Conservation (phyloP, 2,113 vertebrate genomes). For the Benthochromis sp. region DNA sequence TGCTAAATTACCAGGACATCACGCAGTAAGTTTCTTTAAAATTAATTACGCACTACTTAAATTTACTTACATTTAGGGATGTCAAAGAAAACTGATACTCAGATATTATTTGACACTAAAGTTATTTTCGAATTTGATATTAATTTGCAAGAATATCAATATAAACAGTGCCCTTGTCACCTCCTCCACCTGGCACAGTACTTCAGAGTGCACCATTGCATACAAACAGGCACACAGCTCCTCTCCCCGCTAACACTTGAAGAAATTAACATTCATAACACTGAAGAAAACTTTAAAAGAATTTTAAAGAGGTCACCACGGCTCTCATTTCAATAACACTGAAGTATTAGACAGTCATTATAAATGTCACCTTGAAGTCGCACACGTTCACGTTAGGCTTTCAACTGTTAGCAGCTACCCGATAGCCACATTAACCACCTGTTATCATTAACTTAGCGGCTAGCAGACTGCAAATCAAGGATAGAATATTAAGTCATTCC, state of each 20-base stretch:
- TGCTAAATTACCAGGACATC: background rate
- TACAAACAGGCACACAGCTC: background rate
- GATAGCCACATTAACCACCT: background rate
- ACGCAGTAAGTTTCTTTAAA: background rate
- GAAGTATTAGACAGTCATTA: background rate
- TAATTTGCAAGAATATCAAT: background rate
- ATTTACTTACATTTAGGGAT: background rate
- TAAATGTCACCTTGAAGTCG: background rate
- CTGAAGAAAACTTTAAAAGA: background rate
- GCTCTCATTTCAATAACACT: background rate
- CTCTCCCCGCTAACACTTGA: background rate
- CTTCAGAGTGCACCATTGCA: background rate
- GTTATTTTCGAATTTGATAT: background rate
- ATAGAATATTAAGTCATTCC: background rate
- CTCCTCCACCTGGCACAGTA: background rate
- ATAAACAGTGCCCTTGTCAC: background rate
- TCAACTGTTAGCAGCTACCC: background rate
- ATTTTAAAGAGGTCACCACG: background rate
- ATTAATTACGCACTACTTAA: background rate
- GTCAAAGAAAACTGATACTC: background rate
- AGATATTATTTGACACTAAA: background rate
- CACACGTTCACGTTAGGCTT: background rate
- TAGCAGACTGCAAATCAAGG: rapidly evolving
- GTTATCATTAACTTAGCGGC: background rate
- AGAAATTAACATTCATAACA: background rate